phyloP scores from a whole-genome alignment of 2,113 vertebrate species.

The Rhynchomys soricoides region DNA sequence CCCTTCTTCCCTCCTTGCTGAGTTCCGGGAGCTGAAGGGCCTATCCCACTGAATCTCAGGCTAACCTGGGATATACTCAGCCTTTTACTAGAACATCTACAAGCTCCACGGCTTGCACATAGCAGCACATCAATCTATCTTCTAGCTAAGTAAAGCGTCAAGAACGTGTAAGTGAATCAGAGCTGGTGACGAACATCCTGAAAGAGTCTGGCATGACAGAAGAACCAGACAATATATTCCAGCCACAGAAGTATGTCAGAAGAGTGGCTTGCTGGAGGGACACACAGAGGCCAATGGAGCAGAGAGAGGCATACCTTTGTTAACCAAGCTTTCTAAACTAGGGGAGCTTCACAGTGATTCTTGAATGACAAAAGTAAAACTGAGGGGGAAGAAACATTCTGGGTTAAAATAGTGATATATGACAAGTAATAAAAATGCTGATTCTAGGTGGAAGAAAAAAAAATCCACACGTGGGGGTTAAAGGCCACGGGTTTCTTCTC shows the following conservation, averaged over 20 bases:
- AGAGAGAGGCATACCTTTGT: not conserved
- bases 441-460: not conserved
- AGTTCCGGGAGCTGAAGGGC: not conserved
- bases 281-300: not conserved
- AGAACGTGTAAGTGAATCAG: not conserved
- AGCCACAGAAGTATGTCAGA: not conserved
- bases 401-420: not conserved
- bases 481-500: not conserved
- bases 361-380: not conserved
- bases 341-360: not conserved
- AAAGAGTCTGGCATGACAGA: not conserved
- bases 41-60: not conserved
- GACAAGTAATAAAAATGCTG: not conserved
- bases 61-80: not conserved
- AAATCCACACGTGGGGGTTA: not conserved
- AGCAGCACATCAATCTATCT: not conserved
- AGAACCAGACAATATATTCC: not conserved
- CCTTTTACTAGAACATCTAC: not conserved
- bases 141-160: conserved; percentile 25
- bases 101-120: not conserved
- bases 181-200: not conserved
- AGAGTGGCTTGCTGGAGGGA: not conserved
- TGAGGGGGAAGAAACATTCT: not conserved
- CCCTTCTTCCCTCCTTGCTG: not conserved
- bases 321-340: not conserved